phyloP scores from a whole-genome alignment of 2,888 invertebrate species.

The Drosophila quinaria region DNA sequence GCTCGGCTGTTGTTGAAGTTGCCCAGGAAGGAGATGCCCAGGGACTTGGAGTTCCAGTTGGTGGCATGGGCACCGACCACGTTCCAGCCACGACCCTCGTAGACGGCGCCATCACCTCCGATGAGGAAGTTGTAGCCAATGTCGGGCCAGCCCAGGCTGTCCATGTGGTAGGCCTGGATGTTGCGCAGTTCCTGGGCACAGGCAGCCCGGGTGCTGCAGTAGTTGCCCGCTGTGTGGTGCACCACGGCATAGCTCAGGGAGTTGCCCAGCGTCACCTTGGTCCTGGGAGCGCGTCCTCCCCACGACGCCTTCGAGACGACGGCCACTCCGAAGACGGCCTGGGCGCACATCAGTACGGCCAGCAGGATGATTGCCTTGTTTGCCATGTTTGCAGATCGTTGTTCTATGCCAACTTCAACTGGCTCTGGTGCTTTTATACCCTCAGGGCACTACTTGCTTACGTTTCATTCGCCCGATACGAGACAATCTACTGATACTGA shows the following conservation, averaged over 20 bases:
- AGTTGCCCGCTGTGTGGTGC: constrained; percentile 72
- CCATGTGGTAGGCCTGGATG: constrained; percentile 79
- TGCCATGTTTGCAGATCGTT: constrained; percentile 50
- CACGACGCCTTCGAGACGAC: constrained; percentile 65
- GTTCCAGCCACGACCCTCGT: constrained; percentile 78
- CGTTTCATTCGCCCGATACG: constrained; percentile 8
- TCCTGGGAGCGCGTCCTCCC: constrained; percentile 71
- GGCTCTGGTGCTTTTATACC: constrained; percentile 26
- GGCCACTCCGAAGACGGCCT: constrained; percentile 53
- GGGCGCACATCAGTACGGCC: constrained; percentile 51
- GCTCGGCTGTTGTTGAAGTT: constrained; percentile 62
- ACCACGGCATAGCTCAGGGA: constrained; percentile 62
- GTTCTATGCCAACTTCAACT: background rate
- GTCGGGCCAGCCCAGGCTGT: constrained; percentile 70
- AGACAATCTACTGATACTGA: background rate
- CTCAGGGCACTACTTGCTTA: no score
- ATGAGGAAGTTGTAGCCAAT: constrained; percentile 80
- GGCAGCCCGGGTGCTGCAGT: constrained; percentile 58
- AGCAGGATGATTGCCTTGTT: constrained; percentile 55
- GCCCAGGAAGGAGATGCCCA: constrained; percentile 81
- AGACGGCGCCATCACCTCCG: constrained; percentile 78
- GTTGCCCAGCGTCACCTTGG: constrained; percentile 47
- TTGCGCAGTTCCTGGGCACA: constrained; percentile 67
- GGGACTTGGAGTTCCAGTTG: constrained; percentile 73
- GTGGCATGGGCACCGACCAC: constrained; percentile 74